phyloP scores from a whole-genome alignment of 1,140 invertebrate genomes.

The Cotesia glomerata region DNA sequence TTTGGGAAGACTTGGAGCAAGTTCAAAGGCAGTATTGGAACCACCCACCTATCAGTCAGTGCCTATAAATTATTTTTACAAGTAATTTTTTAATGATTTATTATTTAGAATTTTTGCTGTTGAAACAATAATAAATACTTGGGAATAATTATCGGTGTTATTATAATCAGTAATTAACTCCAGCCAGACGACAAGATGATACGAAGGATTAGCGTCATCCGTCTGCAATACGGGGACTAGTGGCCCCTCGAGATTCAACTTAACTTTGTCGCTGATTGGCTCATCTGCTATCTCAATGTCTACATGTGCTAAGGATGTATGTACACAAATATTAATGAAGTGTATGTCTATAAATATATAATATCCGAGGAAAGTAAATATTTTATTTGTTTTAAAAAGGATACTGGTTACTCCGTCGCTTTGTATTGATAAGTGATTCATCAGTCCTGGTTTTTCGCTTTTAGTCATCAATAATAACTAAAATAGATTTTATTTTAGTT shows the following conservation, averaged over 20 bases:
- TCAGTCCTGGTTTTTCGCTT: constrained; percentile 67
- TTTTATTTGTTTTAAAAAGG: constrained; percentile 38
- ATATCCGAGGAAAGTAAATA: constrained; percentile 21
- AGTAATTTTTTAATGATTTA: neutral
- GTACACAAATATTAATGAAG: neutral
- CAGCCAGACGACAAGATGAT: constrained; percentile 63
- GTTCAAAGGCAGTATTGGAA: constrained; percentile 61
- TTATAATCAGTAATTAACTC: constrained; percentile 45
- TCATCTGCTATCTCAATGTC: constrained; percentile 24
- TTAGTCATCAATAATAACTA: constrained; percentile 72
- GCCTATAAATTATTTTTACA: constrained; percentile 53
- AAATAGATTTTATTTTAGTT: constrained; percentile 47
- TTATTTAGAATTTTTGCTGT: constrained; percentile 3
- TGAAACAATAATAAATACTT: neutral
- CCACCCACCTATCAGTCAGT: constrained; percentile 61
- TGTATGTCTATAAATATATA: neutral
- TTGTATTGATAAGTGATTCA: constrained; percentile 69
- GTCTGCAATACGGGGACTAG: constrained; percentile 55
- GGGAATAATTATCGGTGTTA: neutral
- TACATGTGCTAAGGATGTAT: constrained; percentile 23
- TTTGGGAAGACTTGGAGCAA: constrained; percentile 64
- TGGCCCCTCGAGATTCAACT: constrained; percentile 61
- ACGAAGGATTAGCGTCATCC: constrained; percentile 53
- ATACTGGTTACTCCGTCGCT: constrained; percentile 49
- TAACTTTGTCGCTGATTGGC: constrained; percentile 40